These are phyloP conservation scores for Operophtera brumata DNA, from an alignment of 2,888 invertebrate species.

Conservation along the genomic window DNA sequence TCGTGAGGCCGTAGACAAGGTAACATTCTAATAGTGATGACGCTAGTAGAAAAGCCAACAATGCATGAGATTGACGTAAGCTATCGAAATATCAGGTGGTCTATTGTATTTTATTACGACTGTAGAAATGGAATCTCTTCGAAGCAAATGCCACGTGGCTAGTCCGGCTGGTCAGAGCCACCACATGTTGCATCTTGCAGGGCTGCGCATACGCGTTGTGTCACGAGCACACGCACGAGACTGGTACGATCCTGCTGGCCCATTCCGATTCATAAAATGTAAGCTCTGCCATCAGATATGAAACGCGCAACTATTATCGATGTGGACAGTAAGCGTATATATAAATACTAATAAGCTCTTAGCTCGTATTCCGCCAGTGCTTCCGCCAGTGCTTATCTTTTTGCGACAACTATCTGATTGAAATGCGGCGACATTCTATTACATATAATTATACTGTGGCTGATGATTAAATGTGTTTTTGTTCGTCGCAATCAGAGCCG, in stretches of 20 bases:
- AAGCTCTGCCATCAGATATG: conserved; percentile 13
- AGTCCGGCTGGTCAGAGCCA: too few relatives aligned
- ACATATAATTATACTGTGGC: conserved; percentile 14
- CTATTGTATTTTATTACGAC: too few relatives aligned
- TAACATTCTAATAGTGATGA: too few relatives aligned
- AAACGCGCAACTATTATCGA: conserved; percentile 18
- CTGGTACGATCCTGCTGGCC: background rate
- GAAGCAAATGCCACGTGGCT: too few relatives aligned
- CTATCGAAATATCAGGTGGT: too few relatives aligned
- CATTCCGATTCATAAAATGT: conserved; percentile 12
- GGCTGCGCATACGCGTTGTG: too few relatives aligned
- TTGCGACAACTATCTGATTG: conserved; percentile 24
- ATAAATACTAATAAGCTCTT: conserved; percentile 26
- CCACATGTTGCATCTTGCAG: too few relatives aligned
- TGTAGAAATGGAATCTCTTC: too few relatives aligned
- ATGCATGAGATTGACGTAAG: too few relatives aligned
- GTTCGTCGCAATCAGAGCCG: conserved; percentile 22
- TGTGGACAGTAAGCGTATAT: conserved; percentile 27
- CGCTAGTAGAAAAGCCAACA: too few relatives aligned
- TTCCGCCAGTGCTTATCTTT: conserved; percentile 7
- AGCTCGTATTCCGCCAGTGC: conserved; percentile 1
- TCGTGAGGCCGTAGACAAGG: too few relatives aligned
- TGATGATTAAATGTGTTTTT: conserved; percentile 24
- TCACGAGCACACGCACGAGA: too few relatives aligned
- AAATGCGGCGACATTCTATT: conserved; percentile 19